Evolutionary conservation across 2,888 invertebrate species (phyloP).

Genomic region (Galeopsomyia nigrocyanea): DNA sequence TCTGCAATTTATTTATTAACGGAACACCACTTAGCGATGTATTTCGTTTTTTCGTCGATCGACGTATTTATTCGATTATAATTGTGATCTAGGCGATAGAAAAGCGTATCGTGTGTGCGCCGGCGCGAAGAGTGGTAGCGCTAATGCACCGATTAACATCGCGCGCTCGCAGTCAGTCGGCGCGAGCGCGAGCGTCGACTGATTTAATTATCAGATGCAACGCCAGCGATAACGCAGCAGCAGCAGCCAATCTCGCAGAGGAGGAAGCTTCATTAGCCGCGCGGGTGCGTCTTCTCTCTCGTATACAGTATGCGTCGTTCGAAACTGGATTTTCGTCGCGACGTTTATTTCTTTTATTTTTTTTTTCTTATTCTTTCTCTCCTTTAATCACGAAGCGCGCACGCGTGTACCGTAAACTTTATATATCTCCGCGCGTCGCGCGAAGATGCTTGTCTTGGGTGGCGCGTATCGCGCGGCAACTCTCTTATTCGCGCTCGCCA

Average conservation of each 20-base stretch:
- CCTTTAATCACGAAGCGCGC: background rate
- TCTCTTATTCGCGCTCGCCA: background rate
- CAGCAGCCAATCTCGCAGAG: constrained; percentile 40
- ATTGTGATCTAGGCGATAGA: constrained; percentile 15
- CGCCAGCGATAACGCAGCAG: constrained; percentile 58
- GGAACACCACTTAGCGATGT: no score
- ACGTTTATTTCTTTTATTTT: background rate
- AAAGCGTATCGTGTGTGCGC: constrained; percentile 9
- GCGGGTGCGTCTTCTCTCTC: constrained; percentile 37
- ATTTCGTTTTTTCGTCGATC: no score
- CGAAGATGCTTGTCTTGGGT: background rate
- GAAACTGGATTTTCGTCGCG: constrained; percentile 14
- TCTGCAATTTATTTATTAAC: no score
- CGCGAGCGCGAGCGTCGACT: constrained; percentile 44
- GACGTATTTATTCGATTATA: constrained; percentile 16
- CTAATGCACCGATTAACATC: constrained; percentile 38
- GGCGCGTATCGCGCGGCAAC: no score
- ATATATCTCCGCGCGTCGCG: background rate
- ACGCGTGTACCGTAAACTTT: constrained; percentile 3
- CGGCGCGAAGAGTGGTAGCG: constrained; percentile 16
- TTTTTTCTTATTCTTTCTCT: no score
- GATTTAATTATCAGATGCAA: constrained; percentile 65
- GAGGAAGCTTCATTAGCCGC: constrained; percentile 59
- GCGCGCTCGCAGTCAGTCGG: constrained; percentile 5
- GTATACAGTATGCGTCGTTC: background rate